Percentiles rank a stretch among this genome's conserved stretches.
Evolutionary conservation across 2,113 vertebrate genomes (phyloP).

Genomic region (Scomber japonicus): DNA sequence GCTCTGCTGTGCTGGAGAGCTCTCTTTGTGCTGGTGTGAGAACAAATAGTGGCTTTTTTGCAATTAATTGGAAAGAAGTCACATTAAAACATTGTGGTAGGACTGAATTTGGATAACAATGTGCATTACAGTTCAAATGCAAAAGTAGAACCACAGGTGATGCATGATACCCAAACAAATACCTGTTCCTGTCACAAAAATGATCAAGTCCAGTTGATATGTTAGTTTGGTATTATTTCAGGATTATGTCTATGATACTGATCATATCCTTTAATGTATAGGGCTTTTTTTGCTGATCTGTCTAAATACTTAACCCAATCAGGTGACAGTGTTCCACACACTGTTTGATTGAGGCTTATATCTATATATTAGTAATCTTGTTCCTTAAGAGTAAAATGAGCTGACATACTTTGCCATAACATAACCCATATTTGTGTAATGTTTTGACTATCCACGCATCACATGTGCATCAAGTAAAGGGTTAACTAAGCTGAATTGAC

Average conservation of each 20-base stretch:
- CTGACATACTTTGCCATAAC: too few relatives aligned
- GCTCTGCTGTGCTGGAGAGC: conserved; percentile 28
- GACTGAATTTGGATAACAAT: conserved; percentile 3
- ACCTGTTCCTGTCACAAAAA: too few relatives aligned
- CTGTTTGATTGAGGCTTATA: too few relatives aligned
- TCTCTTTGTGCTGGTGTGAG: conserved; percentile 32
- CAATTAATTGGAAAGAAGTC: conserved; percentile 25
- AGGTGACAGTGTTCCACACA: too few relatives aligned
- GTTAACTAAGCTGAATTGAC: background rate
- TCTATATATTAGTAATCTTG: too few relatives aligned
- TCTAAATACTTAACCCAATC: too few relatives aligned
- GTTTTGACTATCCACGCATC: too few relatives aligned
- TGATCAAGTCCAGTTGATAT: too few relatives aligned
- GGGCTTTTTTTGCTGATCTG: background rate
- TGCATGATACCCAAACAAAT: background rate
- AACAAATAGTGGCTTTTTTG: conserved; percentile 27
- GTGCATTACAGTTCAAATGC: background rate
- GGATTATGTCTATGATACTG: background rate
- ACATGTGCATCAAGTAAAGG: background rate
- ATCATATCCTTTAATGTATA: background rate
- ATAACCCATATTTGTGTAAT: too few relatives aligned
- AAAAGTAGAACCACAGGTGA: background rate
- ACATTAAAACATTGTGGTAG: conserved; percentile 18
- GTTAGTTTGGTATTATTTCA: background rate
- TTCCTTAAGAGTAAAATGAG: too few relatives aligned